Conservation (phyloP, 2,797 vertebrate genomes). For the Acrossocheilus fasciatus region DNA sequence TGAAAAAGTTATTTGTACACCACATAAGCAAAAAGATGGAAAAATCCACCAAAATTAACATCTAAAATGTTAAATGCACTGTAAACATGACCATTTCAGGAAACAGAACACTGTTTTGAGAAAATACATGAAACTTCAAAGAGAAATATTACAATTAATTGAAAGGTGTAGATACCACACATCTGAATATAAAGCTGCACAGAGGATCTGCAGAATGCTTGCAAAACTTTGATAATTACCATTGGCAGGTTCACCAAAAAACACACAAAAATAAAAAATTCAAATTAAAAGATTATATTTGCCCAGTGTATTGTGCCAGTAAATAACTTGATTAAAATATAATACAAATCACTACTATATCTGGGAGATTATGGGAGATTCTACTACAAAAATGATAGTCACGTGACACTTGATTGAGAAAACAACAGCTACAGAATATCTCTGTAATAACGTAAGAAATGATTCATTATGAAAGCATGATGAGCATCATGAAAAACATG, state of each 20-base stretch:
- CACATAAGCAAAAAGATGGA: neutral
- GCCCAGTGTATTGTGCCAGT: neutral
- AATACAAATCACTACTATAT: neutral
- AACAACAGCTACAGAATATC: slow-evolving; percentile 29
- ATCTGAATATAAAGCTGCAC: slow-evolving; percentile 54
- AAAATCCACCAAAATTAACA: neutral
- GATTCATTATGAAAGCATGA: neutral
- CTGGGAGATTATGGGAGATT: neutral
- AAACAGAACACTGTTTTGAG: neutral
- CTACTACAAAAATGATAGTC: neutral
- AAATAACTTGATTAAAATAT: neutral
- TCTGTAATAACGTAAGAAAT: slow-evolving; percentile 27
- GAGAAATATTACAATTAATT: neutral
- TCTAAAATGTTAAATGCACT: neutral
- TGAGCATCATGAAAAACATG: slow-evolving; percentile 3
- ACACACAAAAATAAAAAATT: neutral
- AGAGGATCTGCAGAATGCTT: slow-evolving; percentile 37
- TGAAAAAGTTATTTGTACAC: neutral
- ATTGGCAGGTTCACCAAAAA: neutral
- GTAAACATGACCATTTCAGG: neutral
- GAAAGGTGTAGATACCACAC: slow-evolving; percentile 81
- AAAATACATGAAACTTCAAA: neutral
- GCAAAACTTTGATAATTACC: neutral
- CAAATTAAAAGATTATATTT: neutral
- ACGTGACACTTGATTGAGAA: slow-evolving; percentile 11